Conservation (phyloP, 2,113 vertebrate species). For the Picathartes gymnocephalus region DNA sequence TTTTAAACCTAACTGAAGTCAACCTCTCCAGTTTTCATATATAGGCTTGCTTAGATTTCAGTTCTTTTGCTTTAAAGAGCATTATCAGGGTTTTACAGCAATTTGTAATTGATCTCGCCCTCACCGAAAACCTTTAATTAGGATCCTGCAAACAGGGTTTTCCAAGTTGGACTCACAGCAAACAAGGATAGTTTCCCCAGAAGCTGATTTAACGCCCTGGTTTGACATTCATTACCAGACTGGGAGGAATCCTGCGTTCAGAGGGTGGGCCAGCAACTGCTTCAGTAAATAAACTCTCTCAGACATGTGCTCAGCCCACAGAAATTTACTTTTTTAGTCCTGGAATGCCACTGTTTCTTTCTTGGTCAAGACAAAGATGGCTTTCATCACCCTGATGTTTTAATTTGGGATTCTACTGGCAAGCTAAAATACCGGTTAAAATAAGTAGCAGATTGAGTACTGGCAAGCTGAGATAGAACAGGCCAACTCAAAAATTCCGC, state of each 20-base stretch:
- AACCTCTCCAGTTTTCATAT: not conserved
- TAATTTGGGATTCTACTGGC: not conserved
- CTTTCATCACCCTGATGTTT: not conserved
- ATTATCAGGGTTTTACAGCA: not conserved
- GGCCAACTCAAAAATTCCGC: not conserved
- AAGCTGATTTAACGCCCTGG: not conserved
- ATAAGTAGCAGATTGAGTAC: not conserved
- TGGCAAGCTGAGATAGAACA: not conserved
- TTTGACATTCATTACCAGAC: not conserved
- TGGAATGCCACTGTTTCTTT: not conserved
- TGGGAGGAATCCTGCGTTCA: not conserved
- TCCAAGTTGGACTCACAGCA: not conserved
- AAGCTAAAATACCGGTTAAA: slow-evolving; percentile 1
- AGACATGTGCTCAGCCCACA: slow-evolving; percentile 12
- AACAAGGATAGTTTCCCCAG: not conserved
- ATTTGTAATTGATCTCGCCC: not conserved
- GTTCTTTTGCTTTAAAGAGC: not conserved
- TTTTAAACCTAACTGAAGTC: not conserved
- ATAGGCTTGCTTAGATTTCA: not conserved
- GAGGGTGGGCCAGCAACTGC: not conserved
- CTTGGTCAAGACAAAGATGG: not conserved
- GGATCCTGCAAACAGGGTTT: not conserved
- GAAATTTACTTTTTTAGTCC: slow-evolving; percentile 30
- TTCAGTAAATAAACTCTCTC: slow-evolving; percentile 11
- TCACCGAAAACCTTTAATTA: not conserved